These are phyloP conservation scores for Chromobotia macracanthus DNA, from an alignment of 2,797 vertebrate species.

Conservation along the genomic window DNA sequence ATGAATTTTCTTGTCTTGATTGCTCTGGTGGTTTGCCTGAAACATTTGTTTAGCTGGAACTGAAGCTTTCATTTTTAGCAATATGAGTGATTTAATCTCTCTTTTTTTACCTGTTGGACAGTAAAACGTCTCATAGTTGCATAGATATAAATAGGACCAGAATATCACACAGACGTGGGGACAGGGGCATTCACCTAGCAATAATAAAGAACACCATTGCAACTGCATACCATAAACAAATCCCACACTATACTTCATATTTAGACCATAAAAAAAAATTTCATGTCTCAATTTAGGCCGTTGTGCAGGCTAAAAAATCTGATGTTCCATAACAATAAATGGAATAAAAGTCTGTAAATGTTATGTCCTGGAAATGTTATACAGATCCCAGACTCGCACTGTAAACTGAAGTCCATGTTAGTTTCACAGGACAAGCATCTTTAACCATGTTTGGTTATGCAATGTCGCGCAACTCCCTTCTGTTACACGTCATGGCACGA, in stretches of 20 bases:
- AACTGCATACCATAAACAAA: no score
- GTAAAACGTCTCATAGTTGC: no score
- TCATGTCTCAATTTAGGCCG: background rate
- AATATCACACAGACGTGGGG: no score
- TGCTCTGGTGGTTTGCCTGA: no score
- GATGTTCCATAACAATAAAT: background rate
- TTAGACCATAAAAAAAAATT: background rate
- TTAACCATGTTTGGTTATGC: constrained; percentile 81
- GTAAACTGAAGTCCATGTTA: constrained; percentile 37
- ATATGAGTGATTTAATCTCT: no score
- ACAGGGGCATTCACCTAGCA: no score
- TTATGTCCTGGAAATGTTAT: constrained; percentile 2
- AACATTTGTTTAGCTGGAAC: no score
- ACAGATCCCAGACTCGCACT: constrained; percentile 27
- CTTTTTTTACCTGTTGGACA: no score
- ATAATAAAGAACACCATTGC: no score
- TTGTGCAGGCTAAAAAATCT: background rate
- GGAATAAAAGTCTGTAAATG: background rate
- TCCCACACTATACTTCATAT: no score
- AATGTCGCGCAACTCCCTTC: constrained; percentile 49
- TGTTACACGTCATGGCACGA: constrained; percentile 28
- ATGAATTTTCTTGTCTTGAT: background rate
- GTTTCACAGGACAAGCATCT: constrained; percentile 63
- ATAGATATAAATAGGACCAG: no score
- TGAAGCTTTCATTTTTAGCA: no score